Conservation (phyloP, 92 coral and sea anemone species). For the Bergia sp. region DNA sequence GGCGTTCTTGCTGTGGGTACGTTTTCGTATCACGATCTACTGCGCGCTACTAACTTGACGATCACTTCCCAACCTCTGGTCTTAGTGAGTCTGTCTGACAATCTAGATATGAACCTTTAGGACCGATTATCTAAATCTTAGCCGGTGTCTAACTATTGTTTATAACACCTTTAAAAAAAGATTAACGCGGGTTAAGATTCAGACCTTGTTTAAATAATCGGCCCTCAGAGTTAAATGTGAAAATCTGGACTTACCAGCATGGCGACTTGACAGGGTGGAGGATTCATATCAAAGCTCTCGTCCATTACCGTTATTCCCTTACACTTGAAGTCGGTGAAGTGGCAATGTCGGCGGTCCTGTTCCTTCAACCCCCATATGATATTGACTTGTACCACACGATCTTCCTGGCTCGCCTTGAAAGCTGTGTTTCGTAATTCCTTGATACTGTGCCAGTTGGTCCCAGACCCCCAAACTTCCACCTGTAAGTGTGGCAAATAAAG, state of each 20-base stretch:
- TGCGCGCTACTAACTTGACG: too few species aligned
- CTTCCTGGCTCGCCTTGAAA: constrained; percentile 95
- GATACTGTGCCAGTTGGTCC: constrained; percentile 93
- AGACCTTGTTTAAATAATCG: too few species aligned
- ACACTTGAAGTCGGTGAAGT: constrained; percentile 94
- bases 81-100: too few species aligned
- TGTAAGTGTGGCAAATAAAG: constrained; percentile 30
- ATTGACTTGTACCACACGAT: constrained; percentile 80
- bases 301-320: constrained; percentile 92
- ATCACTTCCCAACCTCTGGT: too few species aligned
- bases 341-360: constrained; percentile 91
- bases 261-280: constrained; percentile 94
- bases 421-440: constrained; percentile 74
- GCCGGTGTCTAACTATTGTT: too few species aligned
- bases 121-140: too few species aligned
- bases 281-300: constrained; percentile 86
- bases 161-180: too few species aligned
- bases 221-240: too few species aligned
- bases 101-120: too few species aligned
- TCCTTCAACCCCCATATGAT: constrained; percentile 92
- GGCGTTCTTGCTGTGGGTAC: too few species aligned
- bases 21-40: too few species aligned
- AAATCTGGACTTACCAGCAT: constrained; percentile 67
- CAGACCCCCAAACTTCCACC: constrained; percentile 97
- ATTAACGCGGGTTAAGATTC: too few species aligned